phyloP scores from a whole-genome alignment of 35 echinoderm and acorn worm genomes.

The Apostichopus japonicus region DNA sequence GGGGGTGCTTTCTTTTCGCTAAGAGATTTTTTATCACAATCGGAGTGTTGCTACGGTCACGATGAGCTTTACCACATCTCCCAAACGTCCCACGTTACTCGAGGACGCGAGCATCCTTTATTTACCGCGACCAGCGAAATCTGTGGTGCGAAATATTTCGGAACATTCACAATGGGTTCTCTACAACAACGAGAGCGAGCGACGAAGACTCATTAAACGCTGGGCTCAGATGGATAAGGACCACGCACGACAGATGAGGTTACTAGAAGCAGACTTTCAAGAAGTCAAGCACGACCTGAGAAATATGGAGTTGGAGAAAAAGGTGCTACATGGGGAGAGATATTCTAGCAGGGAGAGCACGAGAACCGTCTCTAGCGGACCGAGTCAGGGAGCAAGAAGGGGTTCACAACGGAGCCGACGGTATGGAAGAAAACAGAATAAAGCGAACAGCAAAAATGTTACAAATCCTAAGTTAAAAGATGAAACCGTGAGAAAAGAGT shows the following conservation, averaged over 20 bases:
- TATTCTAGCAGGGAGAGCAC: not conserved
- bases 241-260: constrained; percentile 29
- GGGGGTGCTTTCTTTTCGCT: not conserved
- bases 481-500: not conserved
- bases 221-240: constrained; percentile 10
- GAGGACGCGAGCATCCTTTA: not conserved
- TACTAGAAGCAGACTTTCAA: constrained; percentile 14
- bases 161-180: constrained; percentile 22
- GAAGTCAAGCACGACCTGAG: constrained; percentile 15
- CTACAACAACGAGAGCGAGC: constrained; percentile 17
- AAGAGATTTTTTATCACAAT: not conserved
- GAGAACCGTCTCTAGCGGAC: not conserved
- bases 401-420: not conserved
- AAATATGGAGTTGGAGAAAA: constrained; percentile 8
- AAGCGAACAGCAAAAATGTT: not conserved
- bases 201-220: not conserved
- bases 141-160: not conserved
- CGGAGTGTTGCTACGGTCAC: not conserved
- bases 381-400: not conserved
- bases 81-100: not conserved
- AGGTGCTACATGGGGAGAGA: not conserved
- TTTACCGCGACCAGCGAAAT: not conserved
- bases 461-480: not conserved
- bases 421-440: not conserved
- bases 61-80: not conserved